Percentiles rank a stretch among this genome's conserved stretches.
Conservation (phyloP, 2,113 vertebrate genomes). For the Grantiella picta region DNA sequence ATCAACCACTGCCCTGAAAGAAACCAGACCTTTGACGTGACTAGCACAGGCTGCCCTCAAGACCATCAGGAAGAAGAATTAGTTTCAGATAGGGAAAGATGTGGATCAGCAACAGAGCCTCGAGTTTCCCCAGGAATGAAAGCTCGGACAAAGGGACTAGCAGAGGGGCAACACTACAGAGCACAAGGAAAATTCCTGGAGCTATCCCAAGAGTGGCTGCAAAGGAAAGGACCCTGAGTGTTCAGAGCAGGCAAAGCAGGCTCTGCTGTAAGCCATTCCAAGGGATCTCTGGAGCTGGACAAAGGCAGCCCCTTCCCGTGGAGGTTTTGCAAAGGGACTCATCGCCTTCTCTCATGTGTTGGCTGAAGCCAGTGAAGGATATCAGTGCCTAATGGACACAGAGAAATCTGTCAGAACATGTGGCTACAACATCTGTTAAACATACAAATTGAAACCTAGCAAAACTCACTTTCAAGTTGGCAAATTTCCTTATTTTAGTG, state of each 20-base stretch:
- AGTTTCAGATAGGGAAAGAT: not conserved
- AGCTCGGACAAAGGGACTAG: not conserved
- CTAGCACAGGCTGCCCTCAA: not conserved
- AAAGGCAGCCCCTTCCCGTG: accelerated
- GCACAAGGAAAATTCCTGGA: not conserved
- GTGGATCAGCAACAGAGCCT: not conserved
- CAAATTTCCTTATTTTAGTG: not conserved
- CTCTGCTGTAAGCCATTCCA: not conserved
- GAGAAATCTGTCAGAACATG: not conserved
- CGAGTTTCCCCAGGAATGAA: not conserved
- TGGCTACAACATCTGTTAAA: not conserved
- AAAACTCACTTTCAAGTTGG: not conserved
- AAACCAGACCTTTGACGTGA: slow-evolving; percentile 35
- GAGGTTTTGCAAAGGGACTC: not conserved
- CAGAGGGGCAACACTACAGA: not conserved
- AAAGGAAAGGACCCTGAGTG: not conserved
- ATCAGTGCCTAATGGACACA: accelerated
- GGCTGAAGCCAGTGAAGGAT: not conserved
- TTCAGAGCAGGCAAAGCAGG: not conserved
- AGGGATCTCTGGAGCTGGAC: not conserved
- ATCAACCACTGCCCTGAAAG: slow-evolving; percentile 4
- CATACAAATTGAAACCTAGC: not conserved
- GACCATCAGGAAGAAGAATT: not conserved
- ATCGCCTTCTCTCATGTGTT: accelerated
- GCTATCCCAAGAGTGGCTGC: not conserved